These are phyloP conservation scores for Seira musarum DNA, from an alignment of 2,888 invertebrate species.

Conservation along the genomic window DNA sequence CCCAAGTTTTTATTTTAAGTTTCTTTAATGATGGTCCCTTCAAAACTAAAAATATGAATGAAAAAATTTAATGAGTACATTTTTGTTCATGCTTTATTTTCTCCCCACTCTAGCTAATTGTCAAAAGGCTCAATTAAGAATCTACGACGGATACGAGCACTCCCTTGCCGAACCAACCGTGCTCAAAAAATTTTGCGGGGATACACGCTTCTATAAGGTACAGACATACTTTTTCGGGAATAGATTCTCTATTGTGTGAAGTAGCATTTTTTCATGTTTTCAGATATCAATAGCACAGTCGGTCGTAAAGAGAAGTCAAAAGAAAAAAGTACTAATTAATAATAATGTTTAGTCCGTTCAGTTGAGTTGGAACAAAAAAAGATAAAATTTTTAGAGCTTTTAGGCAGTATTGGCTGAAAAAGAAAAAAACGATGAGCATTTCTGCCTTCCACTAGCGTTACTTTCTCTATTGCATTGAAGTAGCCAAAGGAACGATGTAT, in stretches of 20 bases:
- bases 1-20: too few relatives aligned
- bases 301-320: not conserved
- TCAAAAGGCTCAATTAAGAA: slow-evolving; percentile 72
- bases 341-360: not conserved
- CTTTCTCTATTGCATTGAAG: not conserved
- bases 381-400: too few relatives aligned
- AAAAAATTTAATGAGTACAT: too few relatives aligned
- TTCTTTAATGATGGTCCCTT: too few relatives aligned
- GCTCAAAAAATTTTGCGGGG: slow-evolving; percentile 72
- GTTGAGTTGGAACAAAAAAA: too few relatives aligned
- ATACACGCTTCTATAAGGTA: slow-evolving; percentile 72
- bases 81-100: slow-evolving; percentile 9
- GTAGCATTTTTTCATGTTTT: not conserved
- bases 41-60: too few relatives aligned
- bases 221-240: not conserved
- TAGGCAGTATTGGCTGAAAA: not conserved
- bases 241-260: too few relatives aligned
- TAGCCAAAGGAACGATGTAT: not conserved
- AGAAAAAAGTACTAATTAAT: slow-evolving; percentile 9
- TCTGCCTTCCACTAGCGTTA: not conserved
- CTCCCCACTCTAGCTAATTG: slow-evolving; percentile 71
- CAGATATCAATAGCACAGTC: not conserved
- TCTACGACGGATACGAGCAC: slow-evolving; percentile 72
- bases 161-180: slow-evolving; percentile 65
- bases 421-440: not conserved